A percentile compares a stretch with the other conserved stretches of the same genome.
These are phyloP conservation scores for Thunnus maccoyii DNA, from an alignment of 2,113 vertebrate genomes.

Conservation along the genomic window DNA sequence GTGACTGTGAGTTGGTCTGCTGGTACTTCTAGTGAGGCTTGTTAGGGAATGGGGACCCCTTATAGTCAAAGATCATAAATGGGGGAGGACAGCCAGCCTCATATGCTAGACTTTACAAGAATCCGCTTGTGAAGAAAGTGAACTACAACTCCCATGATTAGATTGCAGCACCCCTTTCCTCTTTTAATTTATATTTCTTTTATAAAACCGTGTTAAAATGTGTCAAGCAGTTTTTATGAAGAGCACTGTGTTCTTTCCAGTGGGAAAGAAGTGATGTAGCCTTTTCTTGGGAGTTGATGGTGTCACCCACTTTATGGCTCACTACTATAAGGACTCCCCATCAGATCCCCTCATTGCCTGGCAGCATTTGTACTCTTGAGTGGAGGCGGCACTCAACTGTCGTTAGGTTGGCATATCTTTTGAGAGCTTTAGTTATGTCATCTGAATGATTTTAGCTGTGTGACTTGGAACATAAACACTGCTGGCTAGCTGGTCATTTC, in stretches of 20 bases:
- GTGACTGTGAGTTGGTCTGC: background rate
- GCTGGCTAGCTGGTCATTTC: constrained; percentile 29
- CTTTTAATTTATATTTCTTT: background rate
- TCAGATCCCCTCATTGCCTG: background rate
- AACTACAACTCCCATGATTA: background rate
- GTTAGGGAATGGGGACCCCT: background rate
- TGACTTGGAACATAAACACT: constrained; percentile 22
- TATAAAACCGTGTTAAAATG: background rate
- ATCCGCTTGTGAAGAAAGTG: background rate
- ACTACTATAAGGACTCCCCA: background rate
- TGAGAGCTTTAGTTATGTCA: constrained; percentile 28
- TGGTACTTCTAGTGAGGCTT: background rate
- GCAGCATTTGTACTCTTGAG: constrained; percentile 19
- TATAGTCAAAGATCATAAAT: background rate
- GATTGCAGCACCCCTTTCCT: background rate
- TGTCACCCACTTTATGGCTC: background rate
- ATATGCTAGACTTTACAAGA: no score
- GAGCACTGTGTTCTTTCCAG: background rate
- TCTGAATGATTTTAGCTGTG: constrained; percentile 11
- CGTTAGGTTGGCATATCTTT: constrained; percentile 4
- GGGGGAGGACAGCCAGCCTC: background rate
- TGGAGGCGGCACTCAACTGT: background rate
- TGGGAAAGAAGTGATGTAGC: background rate
- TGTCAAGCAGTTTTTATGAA: constrained; percentile 4
- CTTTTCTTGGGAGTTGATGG: background rate